These are phyloP conservation scores for Romanomermis culicivorax DNA, from an alignment of 2,888 invertebrate species.

Conservation along the genomic window DNA sequence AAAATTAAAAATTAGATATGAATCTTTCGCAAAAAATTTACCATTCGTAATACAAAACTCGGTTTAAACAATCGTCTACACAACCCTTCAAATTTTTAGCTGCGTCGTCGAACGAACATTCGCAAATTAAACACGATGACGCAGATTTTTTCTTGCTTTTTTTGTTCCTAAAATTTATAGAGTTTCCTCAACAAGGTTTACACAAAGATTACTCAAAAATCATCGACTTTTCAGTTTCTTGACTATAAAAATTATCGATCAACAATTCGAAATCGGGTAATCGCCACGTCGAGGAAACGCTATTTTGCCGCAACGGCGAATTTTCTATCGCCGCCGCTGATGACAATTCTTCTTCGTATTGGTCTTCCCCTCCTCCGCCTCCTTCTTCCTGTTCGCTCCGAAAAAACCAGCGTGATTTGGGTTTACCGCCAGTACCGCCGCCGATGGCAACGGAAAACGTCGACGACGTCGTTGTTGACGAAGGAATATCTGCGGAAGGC, in stretches of 20 bases:
- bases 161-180: background rate
- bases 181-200: background rate
- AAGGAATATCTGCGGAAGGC: too few relatives aligned
- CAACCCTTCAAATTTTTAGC: conserved; percentile 60
- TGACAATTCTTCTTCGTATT: too few relatives aligned
- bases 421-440: background rate
- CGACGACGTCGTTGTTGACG: too few relatives aligned
- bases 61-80: conserved; percentile 83
- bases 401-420: conserved; percentile 10
- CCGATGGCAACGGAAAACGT: too few relatives aligned
- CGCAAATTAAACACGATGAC: conserved; percentile 11
- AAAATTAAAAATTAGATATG: background rate
- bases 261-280: too few relatives aligned
- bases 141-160: conserved; percentile 1
- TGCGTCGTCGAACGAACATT: conserved; percentile 9
- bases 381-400: conserved; percentile 8
- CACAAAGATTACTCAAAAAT: background rate
- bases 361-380: too few relatives aligned
- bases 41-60: conserved; percentile 96
- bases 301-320: background rate
- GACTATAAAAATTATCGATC: background rate
- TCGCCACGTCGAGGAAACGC: too few relatives aligned
- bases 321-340: background rate
- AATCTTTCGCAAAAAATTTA: conserved; percentile 30
- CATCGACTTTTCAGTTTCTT: background rate